Conservation (phyloP, 2,888 invertebrate genomes). For the Parascotia fuliginaria region DNA sequence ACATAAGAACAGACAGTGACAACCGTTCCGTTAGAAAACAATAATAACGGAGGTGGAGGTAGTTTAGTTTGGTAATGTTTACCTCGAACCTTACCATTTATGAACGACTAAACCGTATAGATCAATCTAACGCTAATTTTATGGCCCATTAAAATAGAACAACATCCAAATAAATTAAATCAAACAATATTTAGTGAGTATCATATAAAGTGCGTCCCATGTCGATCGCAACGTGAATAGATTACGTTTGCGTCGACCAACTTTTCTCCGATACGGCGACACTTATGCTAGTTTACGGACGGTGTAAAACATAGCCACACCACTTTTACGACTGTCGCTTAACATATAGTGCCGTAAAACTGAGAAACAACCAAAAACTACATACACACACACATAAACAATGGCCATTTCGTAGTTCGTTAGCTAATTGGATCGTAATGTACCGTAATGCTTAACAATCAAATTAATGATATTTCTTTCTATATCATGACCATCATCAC, state of each 20-base stretch:
- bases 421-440: constrained; percentile 74
- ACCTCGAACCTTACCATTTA: too few species aligned
- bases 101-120: too few species aligned
- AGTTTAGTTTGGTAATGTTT: too few species aligned
- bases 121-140: background rate
- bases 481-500: constrained; percentile 23
- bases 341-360: constrained; percentile 79
- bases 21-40: too few species aligned
- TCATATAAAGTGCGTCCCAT: constrained; percentile 52
- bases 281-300: constrained; percentile 68
- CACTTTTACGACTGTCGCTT: constrained; percentile 78
- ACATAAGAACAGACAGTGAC: too few species aligned
- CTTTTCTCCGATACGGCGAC: constrained; percentile 64
- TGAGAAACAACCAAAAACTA: constrained; percentile 67
- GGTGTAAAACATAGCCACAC: constrained; percentile 74
- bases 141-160: constrained; percentile 8
- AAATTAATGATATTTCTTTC: constrained; percentile 53
- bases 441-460: constrained; percentile 54
- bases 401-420: constrained; percentile 71
- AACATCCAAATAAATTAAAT: constrained; percentile 41
- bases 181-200: constrained; percentile 52
- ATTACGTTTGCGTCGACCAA: constrained; percentile 61
- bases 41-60: too few species aligned
- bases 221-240: constrained; percentile 53
- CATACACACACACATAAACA: constrained; percentile 61